These are phyloP conservation scores for Thalassophryne amazonica DNA, from an alignment of 2,797 vertebrate genomes.

Conservation along the genomic window DNA sequence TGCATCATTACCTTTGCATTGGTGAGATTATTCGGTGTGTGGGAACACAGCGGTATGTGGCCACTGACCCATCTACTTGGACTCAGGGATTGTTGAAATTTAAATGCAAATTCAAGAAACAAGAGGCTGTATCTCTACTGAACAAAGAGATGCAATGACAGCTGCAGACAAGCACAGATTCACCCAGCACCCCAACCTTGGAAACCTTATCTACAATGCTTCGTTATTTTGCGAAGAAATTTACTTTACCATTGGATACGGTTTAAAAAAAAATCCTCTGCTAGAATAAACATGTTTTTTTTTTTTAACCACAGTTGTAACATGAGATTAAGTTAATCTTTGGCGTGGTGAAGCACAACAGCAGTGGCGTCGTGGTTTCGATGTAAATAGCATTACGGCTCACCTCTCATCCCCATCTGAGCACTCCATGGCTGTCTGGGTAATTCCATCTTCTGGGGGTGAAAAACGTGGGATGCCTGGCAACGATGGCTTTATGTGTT, in stretches of 20 bases:
- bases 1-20: constrained; percentile 19
- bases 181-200: constrained; percentile 9
- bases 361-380: constrained; percentile 9
- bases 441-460: constrained; percentile 47
- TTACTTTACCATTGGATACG: constrained; percentile 32
- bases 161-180: constrained; percentile 20
- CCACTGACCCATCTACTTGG: constrained; percentile 11
- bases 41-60: not conserved
- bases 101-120: constrained; percentile 55
- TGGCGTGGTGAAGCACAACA: constrained; percentile 9
- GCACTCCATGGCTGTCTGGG: constrained; percentile 43
- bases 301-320: constrained; percentile 51
- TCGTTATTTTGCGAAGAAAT: constrained; percentile 31
- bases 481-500: constrained; percentile 11
- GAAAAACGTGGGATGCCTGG: constrained; percentile 33
- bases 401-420: constrained; percentile 18
- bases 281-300: constrained; percentile 43
- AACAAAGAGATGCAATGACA: constrained; percentile 25
- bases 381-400: constrained; percentile 60
- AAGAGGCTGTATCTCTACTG: constrained; percentile 9
- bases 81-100: constrained; percentile 38
- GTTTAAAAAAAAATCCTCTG: constrained; percentile 25
- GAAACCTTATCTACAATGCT: constrained; percentile 11
- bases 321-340: constrained; percentile 70
- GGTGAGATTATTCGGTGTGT: constrained; percentile 25